Evolutionary conservation across 1,140 invertebrate species (phyloP).

Genomic region (Bombus cullumanus): DNA sequence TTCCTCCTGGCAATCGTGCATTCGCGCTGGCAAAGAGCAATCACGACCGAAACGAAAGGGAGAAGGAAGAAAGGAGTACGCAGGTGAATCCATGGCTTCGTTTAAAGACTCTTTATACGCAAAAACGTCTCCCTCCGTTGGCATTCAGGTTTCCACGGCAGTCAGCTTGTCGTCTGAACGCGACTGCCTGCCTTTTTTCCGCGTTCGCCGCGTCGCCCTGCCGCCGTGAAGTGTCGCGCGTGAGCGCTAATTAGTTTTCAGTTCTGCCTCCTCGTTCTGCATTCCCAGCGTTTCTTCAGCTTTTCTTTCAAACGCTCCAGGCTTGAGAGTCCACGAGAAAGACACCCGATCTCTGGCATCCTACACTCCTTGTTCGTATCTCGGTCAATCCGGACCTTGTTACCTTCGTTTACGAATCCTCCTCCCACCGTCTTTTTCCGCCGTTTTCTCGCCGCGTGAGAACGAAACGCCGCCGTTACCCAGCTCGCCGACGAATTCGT

Average conservation of each 20-base stretch:
- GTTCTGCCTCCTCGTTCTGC: neutral
- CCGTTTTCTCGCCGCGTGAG: neutral
- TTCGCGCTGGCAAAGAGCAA: neutral
- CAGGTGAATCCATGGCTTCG: conserved; percentile 19
- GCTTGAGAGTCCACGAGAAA: neutral
- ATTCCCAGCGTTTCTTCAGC: neutral
- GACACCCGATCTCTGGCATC: neutral
- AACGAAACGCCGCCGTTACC: neutral
- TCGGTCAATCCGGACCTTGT: conserved; percentile 1
- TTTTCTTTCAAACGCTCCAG: neutral
- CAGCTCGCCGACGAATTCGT: neutral
- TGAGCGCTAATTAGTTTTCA: conserved; percentile 56
- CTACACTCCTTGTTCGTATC: neutral
- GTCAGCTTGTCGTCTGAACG: neutral
- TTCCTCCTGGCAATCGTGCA: neutral
- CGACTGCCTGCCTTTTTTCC: neutral
- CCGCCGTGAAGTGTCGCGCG: conserved; percentile 21
- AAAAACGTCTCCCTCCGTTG: neutral
- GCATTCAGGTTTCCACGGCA: conserved; percentile 21
- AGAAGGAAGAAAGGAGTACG: conserved; percentile 2
- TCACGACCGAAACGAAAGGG: too few relatives aligned
- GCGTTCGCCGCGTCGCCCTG: neutral
- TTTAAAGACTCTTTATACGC: conserved; percentile 48
- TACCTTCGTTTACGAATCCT: neutral
- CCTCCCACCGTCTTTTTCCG: neutral